Conservation (phyloP, 1,140 invertebrate species). For the Augochlora pura region DNA sequence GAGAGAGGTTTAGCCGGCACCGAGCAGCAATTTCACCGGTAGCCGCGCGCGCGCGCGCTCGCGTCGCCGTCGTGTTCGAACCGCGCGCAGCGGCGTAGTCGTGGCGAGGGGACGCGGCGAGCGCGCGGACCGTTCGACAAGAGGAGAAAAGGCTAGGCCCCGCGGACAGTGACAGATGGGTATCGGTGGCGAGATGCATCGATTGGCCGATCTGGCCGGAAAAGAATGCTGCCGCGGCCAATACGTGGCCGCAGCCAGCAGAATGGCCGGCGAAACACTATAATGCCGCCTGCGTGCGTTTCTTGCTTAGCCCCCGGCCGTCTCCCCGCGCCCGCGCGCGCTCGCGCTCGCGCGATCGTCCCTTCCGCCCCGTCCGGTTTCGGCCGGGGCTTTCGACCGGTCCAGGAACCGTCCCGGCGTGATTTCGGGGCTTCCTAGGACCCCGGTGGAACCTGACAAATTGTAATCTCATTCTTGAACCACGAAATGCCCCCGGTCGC, state of each 20-base stretch:
- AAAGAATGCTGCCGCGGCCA: slow-evolving; percentile 78
- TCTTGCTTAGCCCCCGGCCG: slow-evolving; percentile 45
- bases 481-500: slow-evolving; percentile 51
- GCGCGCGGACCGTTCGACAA: slow-evolving; percentile 13
- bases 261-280: slow-evolving; percentile 73
- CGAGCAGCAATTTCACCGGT: slow-evolving; percentile 11
- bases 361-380: neutral
- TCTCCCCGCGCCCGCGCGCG: neutral
- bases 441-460: slow-evolving; percentile 67
- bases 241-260: slow-evolving; percentile 75
- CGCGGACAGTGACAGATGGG: slow-evolving; percentile 79
- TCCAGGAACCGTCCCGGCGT: slow-evolving; percentile 14
- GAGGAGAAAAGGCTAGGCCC: slow-evolving; percentile 66
- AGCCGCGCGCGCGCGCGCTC: too few relatives aligned
- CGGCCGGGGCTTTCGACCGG: neutral
- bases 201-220: slow-evolving; percentile 79
- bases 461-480: slow-evolving; percentile 73
- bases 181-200: slow-evolving; percentile 79
- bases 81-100: neutral
- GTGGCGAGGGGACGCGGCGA: neutral
- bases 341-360: neutral
- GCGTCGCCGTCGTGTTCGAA: neutral
- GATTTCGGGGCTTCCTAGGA: slow-evolving; percentile 64
- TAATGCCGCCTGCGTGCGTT: slow-evolving; percentile 59
- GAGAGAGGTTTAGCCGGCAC: neutral